Evolutionary conservation across 2,113 vertebrate species (phyloP).

Genomic region (Nerophis ophidion): DNA sequence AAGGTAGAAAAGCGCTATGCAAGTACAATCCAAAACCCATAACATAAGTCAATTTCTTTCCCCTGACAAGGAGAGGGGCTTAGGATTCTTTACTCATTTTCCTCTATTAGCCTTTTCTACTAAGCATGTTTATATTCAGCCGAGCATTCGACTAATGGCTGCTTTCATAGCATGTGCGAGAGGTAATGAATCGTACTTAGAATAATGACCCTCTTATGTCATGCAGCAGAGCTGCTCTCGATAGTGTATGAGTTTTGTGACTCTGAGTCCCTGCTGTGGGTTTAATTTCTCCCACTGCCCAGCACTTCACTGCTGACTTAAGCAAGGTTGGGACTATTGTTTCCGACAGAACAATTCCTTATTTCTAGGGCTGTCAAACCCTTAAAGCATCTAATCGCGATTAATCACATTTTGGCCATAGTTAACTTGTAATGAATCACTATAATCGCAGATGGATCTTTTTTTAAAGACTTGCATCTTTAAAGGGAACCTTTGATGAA

Average conservation of each 20-base stretch:
- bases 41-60: slow-evolving; percentile 31
- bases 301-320: slow-evolving; percentile 28
- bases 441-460: too few species aligned
- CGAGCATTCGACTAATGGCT: slow-evolving; percentile 44
- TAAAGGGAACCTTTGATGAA: too few species aligned
- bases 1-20: too few species aligned
- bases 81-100: slow-evolving; percentile 23
- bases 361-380: slow-evolving; percentile 7
- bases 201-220: slow-evolving; percentile 57
- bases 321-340: slow-evolving; percentile 22
- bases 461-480: too few species aligned
- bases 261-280: slow-evolving; percentile 37
- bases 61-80: slow-evolving; percentile 39
- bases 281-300: slow-evolving; percentile 38
- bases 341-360: slow-evolving; percentile 17
- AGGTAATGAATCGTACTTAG: slow-evolving; percentile 53
- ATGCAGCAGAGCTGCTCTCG: slow-evolving; percentile 29
- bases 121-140: slow-evolving; percentile 45
- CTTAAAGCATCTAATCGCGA: too few species aligned
- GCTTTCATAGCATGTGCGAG: slow-evolving; percentile 44
- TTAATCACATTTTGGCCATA: too few species aligned
- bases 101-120: slow-evolving; percentile 26
- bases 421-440: too few species aligned
- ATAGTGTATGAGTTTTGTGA: slow-evolving; percentile 36
- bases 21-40: too few species aligned